Evolutionary conservation across 2,888 invertebrate species (phyloP).

Genomic region (Amiota mariae): DNA sequence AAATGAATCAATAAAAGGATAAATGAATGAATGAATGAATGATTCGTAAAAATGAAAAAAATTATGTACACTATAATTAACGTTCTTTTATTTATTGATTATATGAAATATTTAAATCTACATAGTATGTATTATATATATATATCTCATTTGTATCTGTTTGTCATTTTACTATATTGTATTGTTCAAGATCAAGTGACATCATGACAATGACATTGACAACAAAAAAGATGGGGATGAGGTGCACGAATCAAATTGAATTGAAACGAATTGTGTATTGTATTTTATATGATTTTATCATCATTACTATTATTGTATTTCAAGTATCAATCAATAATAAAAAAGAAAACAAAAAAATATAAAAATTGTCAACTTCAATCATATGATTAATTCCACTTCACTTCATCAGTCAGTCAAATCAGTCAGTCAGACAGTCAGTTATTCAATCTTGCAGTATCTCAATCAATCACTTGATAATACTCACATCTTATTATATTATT

Average conservation of each 20-base stretch:
- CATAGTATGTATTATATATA: too few species aligned
- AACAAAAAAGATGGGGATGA: background rate
- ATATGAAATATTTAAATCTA: too few species aligned
- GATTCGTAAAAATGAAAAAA: background rate
- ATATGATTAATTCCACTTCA: constrained; percentile 14
- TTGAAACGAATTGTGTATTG: background rate
- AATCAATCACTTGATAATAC: background rate
- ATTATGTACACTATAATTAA: constrained; percentile 18
- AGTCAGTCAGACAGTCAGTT: too few species aligned
- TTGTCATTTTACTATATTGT: background rate
- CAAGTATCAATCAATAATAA: constrained; percentile 20
- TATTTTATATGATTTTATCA: background rate
- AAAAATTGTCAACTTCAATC: constrained; percentile 17
- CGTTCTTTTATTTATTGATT: constrained; percentile 26
- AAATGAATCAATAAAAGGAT: background rate
- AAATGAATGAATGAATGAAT: background rate
- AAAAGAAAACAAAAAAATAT: too few species aligned
- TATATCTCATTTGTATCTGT: background rate
- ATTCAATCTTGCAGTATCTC: background rate
- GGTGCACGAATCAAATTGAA: background rate
- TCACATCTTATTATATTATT: background rate
- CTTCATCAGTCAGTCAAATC: too few species aligned
- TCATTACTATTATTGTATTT: background rate
- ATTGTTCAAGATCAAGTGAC: constrained; percentile 1
- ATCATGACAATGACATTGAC: too few species aligned